Evolutionary conservation across 1,140 invertebrate species (phyloP).

Genomic region (Platyscapa corneri): DNA sequence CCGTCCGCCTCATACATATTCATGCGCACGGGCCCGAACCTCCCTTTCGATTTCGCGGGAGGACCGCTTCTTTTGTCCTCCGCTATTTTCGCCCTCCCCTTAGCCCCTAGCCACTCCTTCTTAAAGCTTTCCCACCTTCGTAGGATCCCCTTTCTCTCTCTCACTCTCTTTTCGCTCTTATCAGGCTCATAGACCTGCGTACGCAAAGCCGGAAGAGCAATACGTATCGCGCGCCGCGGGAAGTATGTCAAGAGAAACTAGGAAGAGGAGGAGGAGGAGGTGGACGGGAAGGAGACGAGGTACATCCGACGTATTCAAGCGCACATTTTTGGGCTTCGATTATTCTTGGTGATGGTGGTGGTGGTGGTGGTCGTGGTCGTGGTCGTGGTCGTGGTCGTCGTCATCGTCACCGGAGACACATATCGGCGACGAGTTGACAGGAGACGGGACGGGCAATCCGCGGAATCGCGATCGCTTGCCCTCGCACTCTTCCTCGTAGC

Average conservation of each 20-base stretch:
- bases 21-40: background rate
- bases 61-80: background rate
- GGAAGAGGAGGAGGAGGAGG: background rate
- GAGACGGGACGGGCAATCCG: too few species aligned
- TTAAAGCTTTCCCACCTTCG: background rate
- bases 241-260: constrained; percentile 39
- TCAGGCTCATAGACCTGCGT: background rate
- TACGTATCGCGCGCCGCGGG: background rate
- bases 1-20: constrained; percentile 36
- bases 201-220: constrained; percentile 10
- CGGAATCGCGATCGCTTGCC: too few species aligned
- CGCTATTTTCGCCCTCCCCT: background rate
- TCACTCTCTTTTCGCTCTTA: background rate
- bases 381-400: too few species aligned
- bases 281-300: background rate
- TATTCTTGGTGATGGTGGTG: too few species aligned
- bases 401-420: too few species aligned
- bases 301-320: background rate
- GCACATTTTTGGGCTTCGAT: background rate
- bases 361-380: background rate
- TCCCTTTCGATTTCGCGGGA: constrained; percentile 19
- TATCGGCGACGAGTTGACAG: too few species aligned
- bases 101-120: too few species aligned
- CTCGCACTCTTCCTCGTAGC: too few species aligned
- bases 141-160: background rate